A percentile compares a stretch with the other conserved stretches of the same genome.
Conservation (phyloP, 2,797 vertebrate genomes). For the Triplophysa yarkandensis region DNA sequence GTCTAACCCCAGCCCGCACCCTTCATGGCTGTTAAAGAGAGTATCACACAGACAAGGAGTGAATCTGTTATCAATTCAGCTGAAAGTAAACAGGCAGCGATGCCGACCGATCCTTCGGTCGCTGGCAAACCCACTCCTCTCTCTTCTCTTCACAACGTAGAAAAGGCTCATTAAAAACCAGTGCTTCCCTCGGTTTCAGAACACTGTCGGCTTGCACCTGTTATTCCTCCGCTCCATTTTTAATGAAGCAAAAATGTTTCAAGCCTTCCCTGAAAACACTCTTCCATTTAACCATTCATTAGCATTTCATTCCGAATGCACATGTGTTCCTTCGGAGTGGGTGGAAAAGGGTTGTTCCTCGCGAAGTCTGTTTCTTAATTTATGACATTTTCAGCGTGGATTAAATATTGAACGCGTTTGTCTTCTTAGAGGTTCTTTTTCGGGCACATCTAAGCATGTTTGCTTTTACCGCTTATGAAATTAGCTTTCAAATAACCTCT, state of each 20-base stretch:
- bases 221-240: slow-evolving; percentile 69
- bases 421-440: slow-evolving; percentile 4
- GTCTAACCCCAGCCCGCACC: slow-evolving; percentile 32
- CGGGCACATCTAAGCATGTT: slow-evolving; percentile 13
- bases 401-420: slow-evolving; percentile 14
- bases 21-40: slow-evolving; percentile 27
- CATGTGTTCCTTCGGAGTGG: slow-evolving; percentile 33
- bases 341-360: slow-evolving; percentile 42
- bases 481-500: slow-evolving; percentile 17
- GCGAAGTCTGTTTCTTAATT: slow-evolving; percentile 36
- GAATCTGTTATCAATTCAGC: slow-evolving; percentile 56
- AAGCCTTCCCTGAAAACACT: slow-evolving; percentile 55
- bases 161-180: slow-evolving; percentile 67
- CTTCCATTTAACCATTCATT: slow-evolving; percentile 59
- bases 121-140: slow-evolving; percentile 31
- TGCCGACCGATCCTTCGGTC: slow-evolving; percentile 49
- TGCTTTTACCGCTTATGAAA: slow-evolving; percentile 2
- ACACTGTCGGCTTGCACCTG: slow-evolving; percentile 66
- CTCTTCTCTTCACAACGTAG: slow-evolving; percentile 40
- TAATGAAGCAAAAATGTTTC: slow-evolving; percentile 69
- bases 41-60: slow-evolving; percentile 50
- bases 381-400: slow-evolving; percentile 2
- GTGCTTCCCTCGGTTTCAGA: slow-evolving; percentile 54
- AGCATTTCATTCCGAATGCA: slow-evolving; percentile 63
- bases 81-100: slow-evolving; percentile 57